Evolutionary conservation across 2,888 invertebrate species (phyloP).

Genomic region (Ctenicera cuprea): DNA sequence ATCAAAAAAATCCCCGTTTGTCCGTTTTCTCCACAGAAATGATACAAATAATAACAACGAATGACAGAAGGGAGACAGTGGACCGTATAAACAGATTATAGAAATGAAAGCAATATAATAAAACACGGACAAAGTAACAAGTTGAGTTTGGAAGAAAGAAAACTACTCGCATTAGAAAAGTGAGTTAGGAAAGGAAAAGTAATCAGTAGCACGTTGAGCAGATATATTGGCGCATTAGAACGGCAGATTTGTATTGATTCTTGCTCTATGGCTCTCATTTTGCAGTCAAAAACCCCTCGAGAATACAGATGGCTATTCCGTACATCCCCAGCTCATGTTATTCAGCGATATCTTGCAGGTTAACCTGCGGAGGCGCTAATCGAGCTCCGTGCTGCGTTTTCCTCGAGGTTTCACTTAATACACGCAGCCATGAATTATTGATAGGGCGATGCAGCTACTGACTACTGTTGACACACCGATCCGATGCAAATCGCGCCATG

Average conservation of each 20-base stretch:
- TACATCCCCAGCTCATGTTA: conserved; percentile 45
- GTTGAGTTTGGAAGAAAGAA: conserved; percentile 55
- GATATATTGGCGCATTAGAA: conserved; percentile 64
- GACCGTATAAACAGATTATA: conserved; percentile 58
- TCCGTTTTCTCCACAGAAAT: conserved; percentile 48
- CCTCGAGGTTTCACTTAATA: conserved; percentile 38
- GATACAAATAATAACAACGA: conserved; percentile 54
- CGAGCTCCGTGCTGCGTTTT: conserved; percentile 32
- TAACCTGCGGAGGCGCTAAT: conserved; percentile 46
- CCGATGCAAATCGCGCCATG: conserved; percentile 43
- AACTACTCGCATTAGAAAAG: conserved; percentile 60
- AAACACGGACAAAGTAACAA: conserved; percentile 57
- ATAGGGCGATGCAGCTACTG: conserved; percentile 34
- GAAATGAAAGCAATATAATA: conserved; percentile 59
- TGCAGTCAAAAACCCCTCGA: conserved; percentile 53
- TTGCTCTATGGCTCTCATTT: conserved; percentile 56
- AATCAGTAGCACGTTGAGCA: conserved; percentile 65
- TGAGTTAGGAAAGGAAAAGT: conserved; percentile 63
- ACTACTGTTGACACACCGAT: conserved; percentile 38
- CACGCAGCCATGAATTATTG: conserved; percentile 42
- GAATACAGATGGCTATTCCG: conserved; percentile 51
- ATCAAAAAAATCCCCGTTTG: conserved; percentile 41
- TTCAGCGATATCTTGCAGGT: conserved; percentile 46
- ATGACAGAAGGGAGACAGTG: conserved; percentile 54
- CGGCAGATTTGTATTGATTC: conserved; percentile 63